phyloP scores from a whole-genome alignment of 2,797 vertebrate genomes.

The Catamblyrhynchus diadema region DNA sequence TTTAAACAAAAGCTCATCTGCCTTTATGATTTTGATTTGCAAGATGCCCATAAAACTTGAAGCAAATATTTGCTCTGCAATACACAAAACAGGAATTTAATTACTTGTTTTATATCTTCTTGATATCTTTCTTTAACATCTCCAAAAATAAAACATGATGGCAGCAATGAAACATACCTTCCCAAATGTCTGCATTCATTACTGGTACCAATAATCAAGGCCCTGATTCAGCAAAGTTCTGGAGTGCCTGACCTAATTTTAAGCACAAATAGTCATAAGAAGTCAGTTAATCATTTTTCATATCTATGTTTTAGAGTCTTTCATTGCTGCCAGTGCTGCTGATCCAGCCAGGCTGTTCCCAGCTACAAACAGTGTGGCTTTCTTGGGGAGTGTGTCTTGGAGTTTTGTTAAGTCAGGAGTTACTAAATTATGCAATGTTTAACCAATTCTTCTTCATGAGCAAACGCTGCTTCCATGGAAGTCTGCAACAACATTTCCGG shows the following conservation, averaged over 20 bases:
- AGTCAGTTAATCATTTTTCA: slow-evolving; percentile 21
- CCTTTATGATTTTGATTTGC: slow-evolving; percentile 43
- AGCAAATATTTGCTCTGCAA: slow-evolving; percentile 49
- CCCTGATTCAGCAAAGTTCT: slow-evolving; percentile 44
- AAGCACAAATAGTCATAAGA: slow-evolving; percentile 1
- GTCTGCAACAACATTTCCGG: background rate
- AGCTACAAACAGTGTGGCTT: background rate
- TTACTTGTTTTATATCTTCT: slow-evolving; percentile 25
- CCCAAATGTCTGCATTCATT: slow-evolving; percentile 31
- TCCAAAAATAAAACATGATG: slow-evolving; percentile 35
- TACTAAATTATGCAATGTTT: background rate
- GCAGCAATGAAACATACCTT: slow-evolving; percentile 27
- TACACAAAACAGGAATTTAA: slow-evolving; percentile 41
- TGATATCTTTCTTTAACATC: slow-evolving; percentile 10
- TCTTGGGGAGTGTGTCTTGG: background rate
- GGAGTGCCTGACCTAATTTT: slow-evolving; percentile 3
- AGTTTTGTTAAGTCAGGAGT: slow-evolving; percentile 5
- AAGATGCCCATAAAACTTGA: slow-evolving; percentile 13
- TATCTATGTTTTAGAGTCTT: background rate
- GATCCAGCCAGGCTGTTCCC: background rate
- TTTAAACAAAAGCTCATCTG: slow-evolving; percentile 35
- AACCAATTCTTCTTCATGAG: background rate
- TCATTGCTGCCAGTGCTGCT: background rate
- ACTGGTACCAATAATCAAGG: background rate
- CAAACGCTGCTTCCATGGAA: background rate